phyloP scores from a whole-genome alignment of 2,888 invertebrate genomes.

The Orthosia gothica region DNA sequence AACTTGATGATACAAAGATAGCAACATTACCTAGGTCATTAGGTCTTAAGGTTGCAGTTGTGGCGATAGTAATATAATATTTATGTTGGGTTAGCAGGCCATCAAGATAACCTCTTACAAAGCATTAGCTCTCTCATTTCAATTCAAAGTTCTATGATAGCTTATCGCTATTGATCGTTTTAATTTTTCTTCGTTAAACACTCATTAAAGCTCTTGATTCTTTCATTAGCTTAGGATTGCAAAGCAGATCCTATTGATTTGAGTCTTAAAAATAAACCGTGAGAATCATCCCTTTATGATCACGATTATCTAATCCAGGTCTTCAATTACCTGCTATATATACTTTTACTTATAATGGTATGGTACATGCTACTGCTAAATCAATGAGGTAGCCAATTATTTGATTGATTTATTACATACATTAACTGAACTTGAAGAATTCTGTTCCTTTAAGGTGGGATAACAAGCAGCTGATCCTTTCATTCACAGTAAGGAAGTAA shows the following conservation, averaged over 20 bases:
- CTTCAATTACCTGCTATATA: not conserved
- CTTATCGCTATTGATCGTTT: not conserved
- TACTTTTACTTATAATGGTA: not conserved
- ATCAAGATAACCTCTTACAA: slow-evolving; percentile 10
- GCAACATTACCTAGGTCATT: slow-evolving; percentile 25
- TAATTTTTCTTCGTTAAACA: not conserved
- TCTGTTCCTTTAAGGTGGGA: slow-evolving; percentile 8
- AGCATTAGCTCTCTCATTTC: slow-evolving; percentile 8
- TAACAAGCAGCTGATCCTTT: slow-evolving; percentile 46
- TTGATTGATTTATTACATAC: slow-evolving; percentile 12
- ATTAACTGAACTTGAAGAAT: slow-evolving; percentile 8
- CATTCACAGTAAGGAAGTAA: slow-evolving; percentile 53
- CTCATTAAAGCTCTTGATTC: not conserved
- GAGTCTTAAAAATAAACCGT: too few species aligned
- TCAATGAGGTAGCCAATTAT: not conserved
- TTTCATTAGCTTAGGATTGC: not conserved
- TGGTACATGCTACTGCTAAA: not conserved
- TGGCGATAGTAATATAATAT: slow-evolving; percentile 10
- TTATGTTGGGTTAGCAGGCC: slow-evolving; percentile 11
- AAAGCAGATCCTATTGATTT: not conserved
- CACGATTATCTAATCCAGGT: not conserved
- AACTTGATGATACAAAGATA: slow-evolving; percentile 1
- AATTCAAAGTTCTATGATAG: not conserved
- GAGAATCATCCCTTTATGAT: not conserved
- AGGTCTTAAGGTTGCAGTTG: slow-evolving; percentile 5